A percentile compares a stretch with the other conserved stretches of the same genome.
phyloP scores from a whole-genome alignment of 1,140 invertebrate species.

The Potamilus streckersoni region DNA sequence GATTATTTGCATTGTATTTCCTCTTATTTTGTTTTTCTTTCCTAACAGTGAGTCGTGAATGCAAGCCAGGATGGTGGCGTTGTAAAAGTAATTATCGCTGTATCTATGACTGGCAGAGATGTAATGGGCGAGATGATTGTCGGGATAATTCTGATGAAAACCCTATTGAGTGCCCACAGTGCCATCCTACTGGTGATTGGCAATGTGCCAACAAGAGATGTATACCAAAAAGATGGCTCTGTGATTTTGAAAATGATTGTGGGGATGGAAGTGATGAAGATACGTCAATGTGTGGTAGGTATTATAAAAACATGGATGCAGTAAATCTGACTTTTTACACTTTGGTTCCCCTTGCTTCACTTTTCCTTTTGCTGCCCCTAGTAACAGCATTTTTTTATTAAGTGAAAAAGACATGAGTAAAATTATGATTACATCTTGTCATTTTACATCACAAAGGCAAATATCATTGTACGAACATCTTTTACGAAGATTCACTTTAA shows the following conservation, averaged over 20 bases:
- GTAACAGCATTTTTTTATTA: too few species aligned
- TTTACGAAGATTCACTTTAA: too few species aligned
- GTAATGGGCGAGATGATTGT: constrained; percentile 95
- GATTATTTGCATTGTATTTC: neutral
- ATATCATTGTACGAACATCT: too few species aligned
- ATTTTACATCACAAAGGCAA: too few species aligned
- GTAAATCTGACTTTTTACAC: too few species aligned
- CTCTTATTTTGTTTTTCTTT: neutral
- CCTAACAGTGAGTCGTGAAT: constrained; percentile 46
- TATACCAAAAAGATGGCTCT: constrained; percentile 91
- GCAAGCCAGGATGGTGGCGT: constrained; percentile 59
- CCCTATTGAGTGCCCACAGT: constrained; percentile 80
- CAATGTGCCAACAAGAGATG: constrained; percentile 91
- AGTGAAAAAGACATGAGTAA: too few species aligned
- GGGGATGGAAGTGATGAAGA: constrained; percentile 93
- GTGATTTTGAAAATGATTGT: constrained; percentile 96
- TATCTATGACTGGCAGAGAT: constrained; percentile 94
- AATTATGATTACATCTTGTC: too few species aligned
- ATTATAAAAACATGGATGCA: too few species aligned
- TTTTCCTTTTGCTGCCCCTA: too few species aligned
- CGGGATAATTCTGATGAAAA: constrained; percentile 98
- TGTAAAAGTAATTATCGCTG: constrained; percentile 81
- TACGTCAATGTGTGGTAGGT: constrained; percentile 79
- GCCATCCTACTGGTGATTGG: constrained; percentile 88
- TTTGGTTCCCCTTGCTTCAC: too few species aligned